A percentile compares a stretch with the other conserved stretches of the same genome.
These are phyloP conservation scores for Monochamus alternatus DNA, from an alignment of 2,888 invertebrate species.

Conservation along the genomic window DNA sequence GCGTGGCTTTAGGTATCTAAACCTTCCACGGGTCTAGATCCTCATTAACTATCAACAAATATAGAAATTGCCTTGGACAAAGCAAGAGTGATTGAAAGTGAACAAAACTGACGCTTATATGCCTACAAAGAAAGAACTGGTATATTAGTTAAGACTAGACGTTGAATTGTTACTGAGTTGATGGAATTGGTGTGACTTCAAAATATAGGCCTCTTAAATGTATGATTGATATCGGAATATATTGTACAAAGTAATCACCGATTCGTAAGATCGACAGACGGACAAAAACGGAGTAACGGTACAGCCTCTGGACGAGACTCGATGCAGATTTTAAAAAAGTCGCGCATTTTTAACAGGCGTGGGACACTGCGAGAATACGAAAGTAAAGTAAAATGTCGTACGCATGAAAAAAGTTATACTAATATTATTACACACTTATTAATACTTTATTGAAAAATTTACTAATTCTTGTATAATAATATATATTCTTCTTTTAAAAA, in stretches of 20 bases:
- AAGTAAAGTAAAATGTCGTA: conserved; percentile 12
- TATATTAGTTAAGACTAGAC: no score
- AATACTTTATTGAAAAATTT: no score
- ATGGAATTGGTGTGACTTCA: no score
- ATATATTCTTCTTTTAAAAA: no score
- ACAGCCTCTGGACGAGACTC: conserved; percentile 42
- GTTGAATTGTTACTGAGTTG: no score
- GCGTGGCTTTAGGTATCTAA: conserved; percentile 36
- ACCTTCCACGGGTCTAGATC: background rate
- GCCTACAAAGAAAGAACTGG: no score
- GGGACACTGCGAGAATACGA: conserved; percentile 33
- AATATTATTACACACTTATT: no score
- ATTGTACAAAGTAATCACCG: conserved; percentile 41
- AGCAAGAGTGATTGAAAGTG: conserved; percentile 35
- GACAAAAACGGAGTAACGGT: conserved; percentile 52
- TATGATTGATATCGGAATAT: conserved; percentile 44
- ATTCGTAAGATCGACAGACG: conserved; percentile 44
- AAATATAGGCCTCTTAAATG: no score
- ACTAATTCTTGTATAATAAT: no score
- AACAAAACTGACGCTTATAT: no score
- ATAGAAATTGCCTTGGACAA: conserved; percentile 13
- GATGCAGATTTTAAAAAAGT: conserved; percentile 51
- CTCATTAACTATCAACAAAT: no score
- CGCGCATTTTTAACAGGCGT: conserved; percentile 27
- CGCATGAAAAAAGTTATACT: no score